Evolutionary conservation across 1,140 invertebrate species (phyloP).

Genomic region (Cepaea nemoralis): DNA sequence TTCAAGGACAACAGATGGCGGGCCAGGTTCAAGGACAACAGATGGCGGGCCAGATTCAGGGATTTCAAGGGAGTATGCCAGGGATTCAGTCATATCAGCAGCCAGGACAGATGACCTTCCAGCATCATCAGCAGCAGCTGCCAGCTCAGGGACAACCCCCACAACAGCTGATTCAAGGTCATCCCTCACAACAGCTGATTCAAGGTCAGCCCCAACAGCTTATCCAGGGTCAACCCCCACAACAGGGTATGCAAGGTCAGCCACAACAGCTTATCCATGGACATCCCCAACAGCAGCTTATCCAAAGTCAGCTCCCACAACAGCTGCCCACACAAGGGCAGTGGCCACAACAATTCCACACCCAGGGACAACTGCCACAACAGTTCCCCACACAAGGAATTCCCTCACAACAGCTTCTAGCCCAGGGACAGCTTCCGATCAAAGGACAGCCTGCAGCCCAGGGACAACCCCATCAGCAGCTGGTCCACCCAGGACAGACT

Average conservation of each 20-base stretch:
- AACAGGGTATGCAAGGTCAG: not conserved
- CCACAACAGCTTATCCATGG: too few species aligned
- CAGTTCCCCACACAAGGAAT: too few species aligned
- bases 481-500: conserved; percentile 16
- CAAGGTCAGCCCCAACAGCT: conserved; percentile 37
- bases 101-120: conserved; percentile 20
- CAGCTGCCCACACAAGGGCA: conserved; percentile 34
- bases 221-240: conserved; percentile 38
- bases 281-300: conserved; percentile 17
- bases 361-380: conserved; percentile 24
- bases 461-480: conserved; percentile 23
- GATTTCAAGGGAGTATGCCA: conserved; percentile 28
- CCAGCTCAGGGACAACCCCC: not conserved
- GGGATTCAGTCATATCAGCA: conserved; percentile 34
- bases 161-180: not conserved
- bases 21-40: conserved; percentile 26
- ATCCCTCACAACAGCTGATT: conserved; percentile 36
- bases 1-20: too few species aligned
- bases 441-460: too few species aligned
- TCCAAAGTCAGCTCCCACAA: conserved; percentile 31
- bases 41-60: conserved; percentile 11
- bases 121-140: conserved; percentile 44
- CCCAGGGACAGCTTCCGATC: too few species aligned
- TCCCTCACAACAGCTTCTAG: conserved; percentile 38
- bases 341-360: conserved; percentile 1